phyloP scores from a whole-genome alignment of 2,797 vertebrate species.

The Spinibarbus caldwelli region DNA sequence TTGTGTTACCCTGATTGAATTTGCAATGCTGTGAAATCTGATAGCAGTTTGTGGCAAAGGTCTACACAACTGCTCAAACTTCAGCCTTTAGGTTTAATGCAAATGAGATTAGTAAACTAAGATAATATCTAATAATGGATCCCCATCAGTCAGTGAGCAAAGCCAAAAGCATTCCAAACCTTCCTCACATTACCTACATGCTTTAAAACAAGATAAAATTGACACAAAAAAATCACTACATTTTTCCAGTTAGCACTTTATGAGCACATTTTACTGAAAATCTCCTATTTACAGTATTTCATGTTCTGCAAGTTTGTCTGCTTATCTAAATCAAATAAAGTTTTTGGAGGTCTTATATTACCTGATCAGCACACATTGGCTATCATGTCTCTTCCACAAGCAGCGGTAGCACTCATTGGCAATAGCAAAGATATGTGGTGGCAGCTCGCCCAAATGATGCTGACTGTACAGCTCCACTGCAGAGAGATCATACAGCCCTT shows the following conservation, averaged over 20 bases:
- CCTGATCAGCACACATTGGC: constrained; percentile 95
- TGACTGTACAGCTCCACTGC: constrained; percentile 87
- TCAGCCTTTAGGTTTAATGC: constrained; percentile 26
- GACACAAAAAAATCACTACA: not conserved
- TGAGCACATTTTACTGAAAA: not conserved
- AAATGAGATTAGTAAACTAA: constrained; percentile 32
- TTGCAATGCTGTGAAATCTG: constrained; percentile 30
- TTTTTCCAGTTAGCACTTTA: not conserved
- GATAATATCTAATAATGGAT: constrained; percentile 24
- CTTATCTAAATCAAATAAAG: not conserved
- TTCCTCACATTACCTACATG: not conserved
- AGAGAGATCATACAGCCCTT: constrained; percentile 84
- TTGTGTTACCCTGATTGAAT: constrained; percentile 13
- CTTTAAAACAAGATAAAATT: constrained; percentile 1
- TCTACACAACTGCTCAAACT: constrained; percentile 42
- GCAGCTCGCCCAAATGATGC: constrained; percentile 90
- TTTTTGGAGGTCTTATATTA: constrained; percentile 59
- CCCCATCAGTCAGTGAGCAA: not conserved
- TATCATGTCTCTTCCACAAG: constrained; percentile 94
- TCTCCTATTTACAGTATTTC: not conserved
- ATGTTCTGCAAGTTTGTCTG: not conserved
- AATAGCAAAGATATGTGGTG: constrained; percentile 91
- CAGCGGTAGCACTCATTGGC: constrained; percentile 95
- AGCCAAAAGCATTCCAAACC: not conserved
- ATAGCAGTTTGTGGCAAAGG: constrained; percentile 23